Percentiles rank a stretch among this genome's conserved stretches.
Conservation (phyloP, 37 sponge, comb jelly and placozoan genomes). For the Cladorhizidae sp. region DNA sequence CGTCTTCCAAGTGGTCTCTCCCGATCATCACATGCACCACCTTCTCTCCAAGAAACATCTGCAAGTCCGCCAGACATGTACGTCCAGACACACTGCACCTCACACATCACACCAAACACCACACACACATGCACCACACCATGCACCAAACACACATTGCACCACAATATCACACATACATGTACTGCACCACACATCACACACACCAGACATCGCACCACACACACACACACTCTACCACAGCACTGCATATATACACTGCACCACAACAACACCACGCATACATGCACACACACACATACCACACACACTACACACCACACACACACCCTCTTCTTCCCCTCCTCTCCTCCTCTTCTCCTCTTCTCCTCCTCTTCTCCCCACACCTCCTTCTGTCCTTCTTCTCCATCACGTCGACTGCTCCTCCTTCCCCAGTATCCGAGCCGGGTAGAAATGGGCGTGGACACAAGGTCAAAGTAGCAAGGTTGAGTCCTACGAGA, state of each 20-base stretch:
- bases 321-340: not conserved
- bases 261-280: no score
- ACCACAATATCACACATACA: no score
- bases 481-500: constrained; percentile 24
- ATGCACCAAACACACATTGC: no score
- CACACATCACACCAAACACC: no score
- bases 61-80: constrained; percentile 57
- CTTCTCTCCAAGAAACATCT: constrained; percentile 34
- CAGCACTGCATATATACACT: no score
- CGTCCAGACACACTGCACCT: not conserved
- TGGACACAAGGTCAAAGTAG: constrained; percentile 30
- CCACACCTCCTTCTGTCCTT: not conserved
- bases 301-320: no score
- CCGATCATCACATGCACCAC: constrained; percentile 7
- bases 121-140: no score
- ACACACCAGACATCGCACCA: no score
- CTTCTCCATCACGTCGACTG: not conserved
- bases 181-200: no score
- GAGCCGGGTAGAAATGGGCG: constrained; percentile 50
- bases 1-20: not conserved
- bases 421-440: constrained; percentile 31
- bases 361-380: not conserved
- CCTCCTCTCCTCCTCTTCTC: not conserved
- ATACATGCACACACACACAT: no score
- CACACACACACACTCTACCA: no score